phyloP scores from a whole-genome alignment of 2,797 vertebrate genomes.

The Sciaenops ocellatus region DNA sequence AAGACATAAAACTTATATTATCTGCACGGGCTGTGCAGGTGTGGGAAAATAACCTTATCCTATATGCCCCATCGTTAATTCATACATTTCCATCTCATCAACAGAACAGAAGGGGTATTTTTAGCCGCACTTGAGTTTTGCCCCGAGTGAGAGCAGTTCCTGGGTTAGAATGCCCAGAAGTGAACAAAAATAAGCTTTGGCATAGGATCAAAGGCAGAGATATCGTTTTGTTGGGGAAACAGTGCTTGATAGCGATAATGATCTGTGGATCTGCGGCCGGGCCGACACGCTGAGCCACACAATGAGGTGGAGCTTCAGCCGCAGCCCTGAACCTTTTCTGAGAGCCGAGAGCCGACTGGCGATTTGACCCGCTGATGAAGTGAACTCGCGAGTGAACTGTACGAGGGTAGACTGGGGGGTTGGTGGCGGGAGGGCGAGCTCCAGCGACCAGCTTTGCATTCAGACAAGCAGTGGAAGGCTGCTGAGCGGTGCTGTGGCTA shows the following conservation, averaged over 20 bases:
- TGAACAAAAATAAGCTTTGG: conserved; percentile 70
- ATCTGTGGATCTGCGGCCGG: conserved; percentile 66
- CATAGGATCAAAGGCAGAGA: conserved; percentile 75
- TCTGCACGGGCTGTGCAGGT: conserved; percentile 30
- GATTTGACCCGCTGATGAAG: conserved; percentile 55
- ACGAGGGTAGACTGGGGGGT: conserved; percentile 19
- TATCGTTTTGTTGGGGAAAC: conserved; percentile 76
- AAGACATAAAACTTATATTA: background rate
- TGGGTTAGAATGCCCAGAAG: conserved; percentile 71
- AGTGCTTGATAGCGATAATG: conserved; percentile 76
- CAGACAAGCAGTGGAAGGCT: conserved; percentile 39
- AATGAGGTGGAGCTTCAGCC: conserved; percentile 41
- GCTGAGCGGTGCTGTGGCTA: conserved; percentile 42
- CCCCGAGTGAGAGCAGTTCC: conserved; percentile 53
- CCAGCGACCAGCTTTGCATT: conserved; percentile 52
- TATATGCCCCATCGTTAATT: conserved; percentile 45
- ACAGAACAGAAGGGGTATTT: conserved; percentile 57
- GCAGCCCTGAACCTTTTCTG: conserved; percentile 13
- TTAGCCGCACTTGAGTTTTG: conserved; percentile 49
- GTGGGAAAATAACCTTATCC: conserved; percentile 23
- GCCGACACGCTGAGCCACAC: conserved; percentile 59
- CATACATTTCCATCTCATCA: conserved; percentile 61
- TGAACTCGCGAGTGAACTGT: conserved; percentile 62
- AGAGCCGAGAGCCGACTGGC: conserved; percentile 21
- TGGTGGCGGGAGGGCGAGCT: conserved; percentile 1